Evolutionary conservation across 2,797 vertebrate species (phyloP).

Genomic region (Rhynchotus rufescens): DNA sequence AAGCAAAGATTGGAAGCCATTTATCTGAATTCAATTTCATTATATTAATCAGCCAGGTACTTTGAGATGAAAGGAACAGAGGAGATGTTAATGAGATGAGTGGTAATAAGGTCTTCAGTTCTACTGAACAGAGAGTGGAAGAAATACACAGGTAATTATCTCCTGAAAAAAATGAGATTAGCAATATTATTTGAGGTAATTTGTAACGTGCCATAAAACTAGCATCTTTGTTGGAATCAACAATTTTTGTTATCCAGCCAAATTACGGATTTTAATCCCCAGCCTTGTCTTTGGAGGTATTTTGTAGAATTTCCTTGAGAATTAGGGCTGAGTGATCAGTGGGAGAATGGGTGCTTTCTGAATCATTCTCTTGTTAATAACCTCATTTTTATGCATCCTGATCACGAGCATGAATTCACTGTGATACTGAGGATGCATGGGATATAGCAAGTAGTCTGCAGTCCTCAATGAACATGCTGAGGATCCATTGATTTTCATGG

Average conservation of each 20-base stretch:
- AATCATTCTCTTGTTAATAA: neutral
- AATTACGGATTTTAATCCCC: constrained; percentile 7
- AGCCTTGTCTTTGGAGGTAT: neutral
- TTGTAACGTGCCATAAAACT: constrained; percentile 6
- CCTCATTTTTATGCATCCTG: neutral
- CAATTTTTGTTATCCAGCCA: neutral
- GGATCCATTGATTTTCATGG: neutral
- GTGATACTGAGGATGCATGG: neutral
- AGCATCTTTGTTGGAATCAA: neutral
- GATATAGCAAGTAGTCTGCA: neutral
- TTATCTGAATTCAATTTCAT: constrained; percentile 45
- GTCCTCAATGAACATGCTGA: neutral
- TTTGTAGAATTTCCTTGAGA: neutral
- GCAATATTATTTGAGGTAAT: neutral
- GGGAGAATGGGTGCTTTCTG: neutral
- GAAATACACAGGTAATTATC: constrained; percentile 52
- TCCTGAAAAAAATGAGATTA: constrained; percentile 45
- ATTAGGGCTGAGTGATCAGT: neutral
- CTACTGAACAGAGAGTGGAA: constrained; percentile 3
- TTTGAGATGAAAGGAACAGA: constrained; percentile 40
- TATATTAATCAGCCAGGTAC: constrained; percentile 43
- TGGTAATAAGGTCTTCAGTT: constrained; percentile 48
- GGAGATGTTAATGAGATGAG: constrained; percentile 20
- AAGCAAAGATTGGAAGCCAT: constrained; percentile 15
- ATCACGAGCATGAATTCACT: neutral